These are phyloP conservation scores for Drosophila bifasciata DNA, from an alignment of 1,140 invertebrate species.

Conservation along the genomic window DNA sequence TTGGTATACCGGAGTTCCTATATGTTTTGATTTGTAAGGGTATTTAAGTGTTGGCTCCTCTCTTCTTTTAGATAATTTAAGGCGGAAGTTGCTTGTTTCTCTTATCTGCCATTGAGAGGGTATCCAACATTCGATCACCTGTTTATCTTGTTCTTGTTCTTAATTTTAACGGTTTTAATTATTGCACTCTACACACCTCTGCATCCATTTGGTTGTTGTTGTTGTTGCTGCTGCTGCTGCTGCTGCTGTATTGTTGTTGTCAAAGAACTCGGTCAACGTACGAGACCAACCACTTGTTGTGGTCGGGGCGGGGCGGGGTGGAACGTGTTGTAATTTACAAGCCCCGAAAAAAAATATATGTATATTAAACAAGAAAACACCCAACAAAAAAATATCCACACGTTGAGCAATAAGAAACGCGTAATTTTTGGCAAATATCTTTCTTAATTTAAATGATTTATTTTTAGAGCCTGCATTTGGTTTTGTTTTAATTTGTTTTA, in stretches of 20 bases:
- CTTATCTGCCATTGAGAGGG: no score
- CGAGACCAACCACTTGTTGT: conserved; percentile 28
- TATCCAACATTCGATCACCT: no score
- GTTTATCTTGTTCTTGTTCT: conserved; percentile 25
- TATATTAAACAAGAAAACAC: conserved; percentile 26
- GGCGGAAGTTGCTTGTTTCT: no score
- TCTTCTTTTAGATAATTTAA: no score
- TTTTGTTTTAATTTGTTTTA: conserved; percentile 40
- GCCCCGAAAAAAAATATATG: conserved; percentile 33
- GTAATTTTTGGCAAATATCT: conserved; percentile 17
- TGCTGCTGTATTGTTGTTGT: conserved; percentile 36
- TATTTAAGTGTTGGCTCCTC: no score
- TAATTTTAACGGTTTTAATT: conserved; percentile 38
- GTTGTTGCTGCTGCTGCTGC: conserved; percentile 7
- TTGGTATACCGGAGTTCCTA: no score
- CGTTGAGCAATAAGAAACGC: conserved; percentile 11
- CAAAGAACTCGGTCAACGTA: conserved; percentile 69
- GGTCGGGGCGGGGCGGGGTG: no score
- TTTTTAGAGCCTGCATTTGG: conserved; percentile 57
- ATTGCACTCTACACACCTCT: conserved; percentile 78
- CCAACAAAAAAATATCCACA: conserved; percentile 27
- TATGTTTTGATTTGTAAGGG: no score
- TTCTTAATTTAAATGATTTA: conserved; percentile 60
- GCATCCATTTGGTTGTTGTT: conserved; percentile 61
- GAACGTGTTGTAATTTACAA: not conserved